These are phyloP conservation scores for Ailuropoda melanoleuca DNA, from an alignment of 2,113 vertebrate genomes.

Conservation along the genomic window DNA sequence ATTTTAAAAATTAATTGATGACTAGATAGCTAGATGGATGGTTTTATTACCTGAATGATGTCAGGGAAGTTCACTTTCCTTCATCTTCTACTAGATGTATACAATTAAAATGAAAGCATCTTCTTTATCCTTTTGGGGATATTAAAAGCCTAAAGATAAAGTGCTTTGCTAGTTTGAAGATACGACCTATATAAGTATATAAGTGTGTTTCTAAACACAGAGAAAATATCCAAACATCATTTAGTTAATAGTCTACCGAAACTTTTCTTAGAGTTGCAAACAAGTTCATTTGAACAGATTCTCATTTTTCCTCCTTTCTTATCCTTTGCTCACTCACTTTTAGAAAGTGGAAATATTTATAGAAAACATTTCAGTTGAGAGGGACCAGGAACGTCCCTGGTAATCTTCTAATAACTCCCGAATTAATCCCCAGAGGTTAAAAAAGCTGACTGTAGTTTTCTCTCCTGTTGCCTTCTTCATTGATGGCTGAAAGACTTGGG, in stretches of 20 bases:
- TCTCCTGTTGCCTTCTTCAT: background rate
- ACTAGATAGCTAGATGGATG: background rate
- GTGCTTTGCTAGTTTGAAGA: slow-evolving; percentile 4
- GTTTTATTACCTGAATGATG: background rate
- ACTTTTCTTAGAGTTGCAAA: background rate
- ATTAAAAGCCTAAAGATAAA: slow-evolving; percentile 20
- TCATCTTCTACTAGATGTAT: background rate
- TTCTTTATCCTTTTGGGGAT: background rate
- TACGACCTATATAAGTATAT: background rate
- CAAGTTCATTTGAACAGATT: background rate
- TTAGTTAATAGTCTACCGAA: background rate
- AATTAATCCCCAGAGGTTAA: background rate
- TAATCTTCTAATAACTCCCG: background rate
- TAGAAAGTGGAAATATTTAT: background rate
- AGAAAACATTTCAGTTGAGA: background rate
- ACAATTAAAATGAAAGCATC: background rate
- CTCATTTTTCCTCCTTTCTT: background rate
- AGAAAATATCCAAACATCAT: background rate
- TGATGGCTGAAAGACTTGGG: background rate
- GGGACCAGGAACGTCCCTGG: background rate
- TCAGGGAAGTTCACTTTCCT: background rate
- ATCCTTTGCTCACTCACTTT: background rate
- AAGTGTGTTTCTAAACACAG: background rate
- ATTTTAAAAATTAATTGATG: background rate
- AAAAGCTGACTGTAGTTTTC: background rate